A percentile compares a stretch with the other conserved stretches of the same genome.
These are phyloP conservation scores for Aethes cnicana DNA, from an alignment of 2,888 invertebrate species.

Conservation along the genomic window DNA sequence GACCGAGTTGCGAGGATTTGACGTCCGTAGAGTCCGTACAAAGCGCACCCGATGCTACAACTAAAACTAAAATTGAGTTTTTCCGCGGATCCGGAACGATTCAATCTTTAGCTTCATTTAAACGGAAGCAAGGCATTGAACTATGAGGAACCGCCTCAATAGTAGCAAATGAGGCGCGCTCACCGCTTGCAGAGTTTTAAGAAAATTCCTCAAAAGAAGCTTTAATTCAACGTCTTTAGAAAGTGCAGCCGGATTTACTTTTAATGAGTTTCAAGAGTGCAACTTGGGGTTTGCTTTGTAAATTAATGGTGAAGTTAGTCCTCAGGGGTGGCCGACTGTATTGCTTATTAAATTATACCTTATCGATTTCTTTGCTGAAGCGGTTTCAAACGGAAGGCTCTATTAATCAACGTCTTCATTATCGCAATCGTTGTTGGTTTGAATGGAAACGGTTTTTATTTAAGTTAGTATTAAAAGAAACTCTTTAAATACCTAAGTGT, in stretches of 20 bases:
- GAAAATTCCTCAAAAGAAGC: constrained; percentile 71
- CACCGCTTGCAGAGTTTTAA: constrained; percentile 67
- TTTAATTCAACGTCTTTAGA: constrained; percentile 78
- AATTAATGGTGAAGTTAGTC: constrained; percentile 64
- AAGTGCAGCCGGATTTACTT: constrained; percentile 79
- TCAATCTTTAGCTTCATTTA: constrained; percentile 62
- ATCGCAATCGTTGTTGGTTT: constrained; percentile 7
- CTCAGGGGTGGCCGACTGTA: constrained; percentile 42
- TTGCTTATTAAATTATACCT: constrained; percentile 45
- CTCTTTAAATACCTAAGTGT: neutral
- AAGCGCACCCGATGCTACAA: constrained; percentile 2
- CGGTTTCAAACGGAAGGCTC: neutral
- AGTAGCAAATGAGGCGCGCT: constrained; percentile 77
- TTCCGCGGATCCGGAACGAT: constrained; percentile 51
- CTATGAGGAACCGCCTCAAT: constrained; percentile 67
- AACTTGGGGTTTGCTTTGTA: constrained; percentile 74
- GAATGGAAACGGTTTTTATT: constrained; percentile 3
- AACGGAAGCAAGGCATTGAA: constrained; percentile 60
- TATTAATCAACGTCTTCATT: constrained; percentile 16
- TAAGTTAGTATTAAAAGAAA: neutral
- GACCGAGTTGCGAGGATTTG: constrained; percentile 9
- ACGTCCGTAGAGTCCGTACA: neutral
- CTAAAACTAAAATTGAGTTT: constrained; percentile 39
- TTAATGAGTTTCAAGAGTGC: constrained; percentile 79
- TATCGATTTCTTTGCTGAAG: constrained; percentile 23